Evolutionary conservation across 2,888 invertebrate genomes (phyloP).

Genomic region (Allolobophora icterica): DNA sequence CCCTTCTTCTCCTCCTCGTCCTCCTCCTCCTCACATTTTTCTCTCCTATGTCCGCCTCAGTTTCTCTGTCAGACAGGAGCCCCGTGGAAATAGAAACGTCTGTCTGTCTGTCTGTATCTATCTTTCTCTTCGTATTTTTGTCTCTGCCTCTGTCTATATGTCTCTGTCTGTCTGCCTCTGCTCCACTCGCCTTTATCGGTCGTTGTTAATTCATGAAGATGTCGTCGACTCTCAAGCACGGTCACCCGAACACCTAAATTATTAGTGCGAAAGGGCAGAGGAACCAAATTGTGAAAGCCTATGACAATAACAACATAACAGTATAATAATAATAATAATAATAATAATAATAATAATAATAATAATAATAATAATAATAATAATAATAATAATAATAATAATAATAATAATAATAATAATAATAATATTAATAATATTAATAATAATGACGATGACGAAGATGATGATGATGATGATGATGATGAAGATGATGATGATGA

Average conservation of each 20-base stretch:
- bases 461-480: background rate
- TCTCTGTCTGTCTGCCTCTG: background rate
- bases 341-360: background rate
- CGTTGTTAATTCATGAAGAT: conserved; percentile 4
- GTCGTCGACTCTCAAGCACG: background rate
- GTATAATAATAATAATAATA: too few species aligned
- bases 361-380: background rate
- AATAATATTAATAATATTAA: background rate
- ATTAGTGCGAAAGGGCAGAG: background rate
- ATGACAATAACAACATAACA: background rate
- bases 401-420: background rate
- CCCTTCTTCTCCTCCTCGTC: too few species aligned
- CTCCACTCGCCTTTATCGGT: background rate
- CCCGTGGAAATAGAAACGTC: too few species aligned
- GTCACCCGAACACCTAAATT: background rate
- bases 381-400: background rate
- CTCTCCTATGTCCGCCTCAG: too few species aligned
- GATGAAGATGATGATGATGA: background rate
- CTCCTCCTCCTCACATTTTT: too few species aligned
- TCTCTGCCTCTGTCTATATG: too few species aligned
- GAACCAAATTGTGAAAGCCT: background rate
- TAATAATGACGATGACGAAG: background rate
- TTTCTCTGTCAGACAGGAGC: too few species aligned
- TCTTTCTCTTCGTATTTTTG: too few species aligned
- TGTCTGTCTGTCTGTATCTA: too few species aligned